phyloP scores from a whole-genome alignment of 2,113 vertebrate genomes.

The Gadus macrocephalus region DNA sequence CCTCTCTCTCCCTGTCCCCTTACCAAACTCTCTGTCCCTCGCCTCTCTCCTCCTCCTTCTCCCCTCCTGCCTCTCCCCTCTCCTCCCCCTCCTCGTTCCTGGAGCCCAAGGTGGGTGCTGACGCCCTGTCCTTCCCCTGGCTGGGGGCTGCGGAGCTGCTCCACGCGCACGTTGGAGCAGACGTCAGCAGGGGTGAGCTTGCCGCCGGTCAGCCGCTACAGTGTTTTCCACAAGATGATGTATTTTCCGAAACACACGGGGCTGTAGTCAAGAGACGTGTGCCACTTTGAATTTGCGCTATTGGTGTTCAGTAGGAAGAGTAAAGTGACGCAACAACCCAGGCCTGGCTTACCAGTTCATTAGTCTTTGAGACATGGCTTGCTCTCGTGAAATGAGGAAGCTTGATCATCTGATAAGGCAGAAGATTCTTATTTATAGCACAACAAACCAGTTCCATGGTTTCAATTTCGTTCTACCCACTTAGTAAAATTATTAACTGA shows the following conservation, averaged over 20 bases:
- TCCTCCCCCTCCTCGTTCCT: constrained; percentile 32
- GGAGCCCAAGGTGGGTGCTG: constrained; percentile 51
- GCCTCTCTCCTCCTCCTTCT: constrained; percentile 26
- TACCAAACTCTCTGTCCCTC: constrained; percentile 45
- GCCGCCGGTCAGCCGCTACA: neutral
- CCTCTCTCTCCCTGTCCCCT: constrained; percentile 46
- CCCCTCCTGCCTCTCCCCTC: constrained; percentile 41
- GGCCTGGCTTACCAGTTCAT: too few species aligned
- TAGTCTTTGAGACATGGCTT: too few species aligned
- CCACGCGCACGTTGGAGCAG: constrained; percentile 56
- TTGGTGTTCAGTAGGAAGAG: too few species aligned
- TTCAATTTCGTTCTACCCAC: too few species aligned
- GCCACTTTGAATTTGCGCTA: too few species aligned
- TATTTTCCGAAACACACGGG: neutral
- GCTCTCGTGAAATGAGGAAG: too few species aligned
- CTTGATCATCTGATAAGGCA: too few species aligned
- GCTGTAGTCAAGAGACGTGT: too few species aligned
- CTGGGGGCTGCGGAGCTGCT: constrained; percentile 75
- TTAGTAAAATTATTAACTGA: too few species aligned
- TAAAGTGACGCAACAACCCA: too few species aligned
- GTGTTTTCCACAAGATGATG: neutral
- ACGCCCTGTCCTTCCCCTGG: constrained; percentile 71
- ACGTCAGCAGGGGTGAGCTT: constrained; percentile 76
- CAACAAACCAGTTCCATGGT: too few species aligned
- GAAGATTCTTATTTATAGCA: too few species aligned